phyloP scores from a whole-genome alignment of 2,113 vertebrate species.

The Crotalus horridus region DNA sequence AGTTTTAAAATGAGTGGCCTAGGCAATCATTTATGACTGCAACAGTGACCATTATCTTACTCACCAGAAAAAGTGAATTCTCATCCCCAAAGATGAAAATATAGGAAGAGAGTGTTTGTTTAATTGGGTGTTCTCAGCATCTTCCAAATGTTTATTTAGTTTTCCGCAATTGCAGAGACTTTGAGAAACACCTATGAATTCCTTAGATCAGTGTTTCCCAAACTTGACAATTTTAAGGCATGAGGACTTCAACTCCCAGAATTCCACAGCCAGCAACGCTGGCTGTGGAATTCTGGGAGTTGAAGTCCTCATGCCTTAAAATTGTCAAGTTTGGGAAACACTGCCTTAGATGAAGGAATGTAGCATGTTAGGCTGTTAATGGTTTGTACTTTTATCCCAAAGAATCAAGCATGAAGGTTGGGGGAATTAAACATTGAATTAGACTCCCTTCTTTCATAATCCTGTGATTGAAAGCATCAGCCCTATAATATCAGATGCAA shows the following conservation, averaged over 20 bases:
- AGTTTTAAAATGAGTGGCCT: neutral
- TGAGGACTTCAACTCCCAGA: too few species aligned
- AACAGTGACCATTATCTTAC: neutral
- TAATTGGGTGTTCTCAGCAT: neutral
- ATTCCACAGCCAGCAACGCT: too few species aligned
- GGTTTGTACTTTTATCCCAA: neutral
- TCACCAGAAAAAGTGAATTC: neutral
- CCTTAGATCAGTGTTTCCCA: too few species aligned
- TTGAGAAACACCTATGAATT: neutral
- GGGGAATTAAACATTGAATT: neutral
- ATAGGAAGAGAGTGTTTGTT: neutral
- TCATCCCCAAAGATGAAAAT: neutral
- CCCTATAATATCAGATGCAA: conserved; percentile 36
- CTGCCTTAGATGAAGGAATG: neutral
- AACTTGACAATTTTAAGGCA: too few species aligned
- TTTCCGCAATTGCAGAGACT: neutral
- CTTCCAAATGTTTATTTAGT: neutral
- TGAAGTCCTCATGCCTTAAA: too few species aligned
- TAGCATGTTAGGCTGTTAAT: neutral
- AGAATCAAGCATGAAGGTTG: neutral
- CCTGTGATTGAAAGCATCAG: neutral
- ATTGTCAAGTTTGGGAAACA: too few species aligned
- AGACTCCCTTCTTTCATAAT: neutral
- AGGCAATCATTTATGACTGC: neutral
- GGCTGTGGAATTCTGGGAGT: too few species aligned